These are phyloP conservation scores for Calcarius ornatus DNA, from an alignment of 2,113 vertebrate species.

Conservation along the genomic window DNA sequence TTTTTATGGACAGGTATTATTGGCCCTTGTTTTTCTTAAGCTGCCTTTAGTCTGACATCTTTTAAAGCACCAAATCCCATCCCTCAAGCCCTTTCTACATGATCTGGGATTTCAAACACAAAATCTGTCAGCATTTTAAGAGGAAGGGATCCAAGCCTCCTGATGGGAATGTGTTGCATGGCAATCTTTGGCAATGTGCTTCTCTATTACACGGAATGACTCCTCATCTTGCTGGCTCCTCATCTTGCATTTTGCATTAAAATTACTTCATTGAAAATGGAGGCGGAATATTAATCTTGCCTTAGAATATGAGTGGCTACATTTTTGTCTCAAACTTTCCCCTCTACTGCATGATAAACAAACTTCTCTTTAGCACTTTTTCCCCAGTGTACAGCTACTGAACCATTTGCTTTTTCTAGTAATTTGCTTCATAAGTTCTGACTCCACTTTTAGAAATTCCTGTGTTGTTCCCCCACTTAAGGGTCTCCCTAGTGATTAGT, in stretches of 20 bases:
- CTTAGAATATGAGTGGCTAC: not conserved
- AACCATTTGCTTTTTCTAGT: not conserved
- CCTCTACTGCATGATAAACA: not conserved
- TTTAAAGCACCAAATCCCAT: not conserved
- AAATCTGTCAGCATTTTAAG: not conserved
- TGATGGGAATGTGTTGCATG: not conserved
- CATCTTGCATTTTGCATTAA: not conserved
- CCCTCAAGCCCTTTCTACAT: not conserved
- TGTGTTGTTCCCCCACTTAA: not conserved
- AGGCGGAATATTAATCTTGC: not conserved
- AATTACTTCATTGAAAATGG: not conserved
- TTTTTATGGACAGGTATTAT: not conserved
- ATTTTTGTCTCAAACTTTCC: not conserved
- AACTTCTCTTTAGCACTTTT: not conserved
- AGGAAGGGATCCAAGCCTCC: not conserved
- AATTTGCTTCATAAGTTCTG: not conserved
- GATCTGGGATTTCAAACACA: not conserved
- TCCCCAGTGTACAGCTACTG: accelerated
- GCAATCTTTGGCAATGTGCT: not conserved
- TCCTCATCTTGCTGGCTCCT: not conserved
- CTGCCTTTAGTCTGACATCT: not conserved
- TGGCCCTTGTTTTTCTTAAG: not conserved
- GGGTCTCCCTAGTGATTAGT: not conserved
- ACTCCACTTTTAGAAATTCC: not conserved
- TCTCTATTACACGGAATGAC: not conserved